Conservation (phyloP, 1,140 invertebrate species). For the Octopus sinensis region DNA sequence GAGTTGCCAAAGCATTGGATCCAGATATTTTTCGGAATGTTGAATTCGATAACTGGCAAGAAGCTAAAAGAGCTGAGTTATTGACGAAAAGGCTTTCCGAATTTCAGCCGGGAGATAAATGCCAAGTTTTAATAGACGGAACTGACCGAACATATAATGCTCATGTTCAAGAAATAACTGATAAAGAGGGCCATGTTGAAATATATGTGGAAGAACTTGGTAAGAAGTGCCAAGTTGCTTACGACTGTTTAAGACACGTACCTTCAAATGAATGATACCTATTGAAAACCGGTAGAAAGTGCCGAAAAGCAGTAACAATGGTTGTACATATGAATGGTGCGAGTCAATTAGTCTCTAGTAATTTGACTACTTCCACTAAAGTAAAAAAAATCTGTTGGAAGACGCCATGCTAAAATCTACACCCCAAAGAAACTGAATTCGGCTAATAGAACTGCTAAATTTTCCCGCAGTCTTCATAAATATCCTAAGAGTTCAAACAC, state of each 20-base stretch:
- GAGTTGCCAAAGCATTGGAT: conserved; percentile 81
- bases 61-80: conserved; percentile 66
- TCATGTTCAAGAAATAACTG: background rate
- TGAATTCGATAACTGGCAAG: conserved; percentile 82
- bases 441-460: background rate
- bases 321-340: background rate
- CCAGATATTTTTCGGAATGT: conserved; percentile 80
- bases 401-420: background rate
- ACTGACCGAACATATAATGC: background rate
- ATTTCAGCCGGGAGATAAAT: background rate
- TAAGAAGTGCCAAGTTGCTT: background rate
- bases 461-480: background rate
- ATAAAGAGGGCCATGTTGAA: background rate
- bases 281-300: background rate
- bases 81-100: background rate
- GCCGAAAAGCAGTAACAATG: background rate
- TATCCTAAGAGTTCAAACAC: background rate
- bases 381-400: background rate
- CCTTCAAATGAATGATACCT: background rate
- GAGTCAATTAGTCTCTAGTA: background rate
- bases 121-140: background rate
- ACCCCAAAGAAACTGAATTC: background rate
- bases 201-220: background rate
- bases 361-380: background rate
- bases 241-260: background rate